Conservation (phyloP, 2,888 invertebrate genomes). For the Hecatera dysodea region DNA sequence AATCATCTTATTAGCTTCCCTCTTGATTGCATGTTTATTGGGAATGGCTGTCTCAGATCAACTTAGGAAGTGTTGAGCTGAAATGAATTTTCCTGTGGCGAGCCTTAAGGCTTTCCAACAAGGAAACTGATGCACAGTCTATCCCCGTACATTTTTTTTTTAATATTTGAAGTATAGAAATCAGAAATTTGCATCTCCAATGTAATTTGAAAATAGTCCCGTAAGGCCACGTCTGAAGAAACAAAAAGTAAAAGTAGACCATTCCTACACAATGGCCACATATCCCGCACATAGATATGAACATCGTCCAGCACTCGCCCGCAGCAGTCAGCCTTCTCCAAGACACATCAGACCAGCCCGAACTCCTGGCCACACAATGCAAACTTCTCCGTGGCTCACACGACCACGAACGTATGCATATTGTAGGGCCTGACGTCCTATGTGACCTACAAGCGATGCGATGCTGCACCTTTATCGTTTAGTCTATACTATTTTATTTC, state of each 20-base stretch:
- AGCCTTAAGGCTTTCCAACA: not conserved
- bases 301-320: not conserved
- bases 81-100: not conserved
- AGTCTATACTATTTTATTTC: too few species aligned
- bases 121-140: too few species aligned
- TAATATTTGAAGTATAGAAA: not conserved
- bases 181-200: not conserved
- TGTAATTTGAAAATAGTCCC: not conserved
- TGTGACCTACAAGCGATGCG: not conserved
- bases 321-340: conserved; percentile 20
- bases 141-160: too few species aligned
- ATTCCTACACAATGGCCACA: conserved; percentile 3
- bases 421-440: not conserved
- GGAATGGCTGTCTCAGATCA: too few species aligned
- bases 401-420: conserved; percentile 38
- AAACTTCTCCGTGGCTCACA: conserved; percentile 37
- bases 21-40: too few species aligned
- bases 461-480: not conserved
- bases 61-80: not conserved
- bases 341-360: conserved; percentile 40
- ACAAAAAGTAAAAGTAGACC: not conserved
- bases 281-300: conserved; percentile 6
- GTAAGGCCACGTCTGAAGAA: not conserved
- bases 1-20: not conserved
- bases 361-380: conserved; percentile 33